These are phyloP conservation scores for Lithophane semibrunnea DNA, from an alignment of 2,888 invertebrate species.

Conservation along the genomic window DNA sequence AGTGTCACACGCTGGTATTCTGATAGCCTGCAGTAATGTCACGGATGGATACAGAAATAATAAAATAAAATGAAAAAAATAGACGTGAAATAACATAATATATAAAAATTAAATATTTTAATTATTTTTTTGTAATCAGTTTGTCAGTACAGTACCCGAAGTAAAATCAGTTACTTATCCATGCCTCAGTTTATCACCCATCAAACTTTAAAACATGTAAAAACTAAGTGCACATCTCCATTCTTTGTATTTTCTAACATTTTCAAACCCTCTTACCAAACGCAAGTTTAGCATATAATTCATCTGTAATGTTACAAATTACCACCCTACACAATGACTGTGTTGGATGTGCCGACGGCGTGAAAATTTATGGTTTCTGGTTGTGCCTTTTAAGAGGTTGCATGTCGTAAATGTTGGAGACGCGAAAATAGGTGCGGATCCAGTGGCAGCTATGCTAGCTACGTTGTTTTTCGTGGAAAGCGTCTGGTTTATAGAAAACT, in stretches of 20 bases:
- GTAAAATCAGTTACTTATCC: no score
- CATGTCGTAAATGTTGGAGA: slow-evolving; percentile 68
- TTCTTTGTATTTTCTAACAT: slow-evolving; percentile 16
- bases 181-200: background rate
- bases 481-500: no score
- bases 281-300: slow-evolving; percentile 50
- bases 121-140: no score
- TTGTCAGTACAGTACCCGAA: no score
- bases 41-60: no score
- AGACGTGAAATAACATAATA: no score
- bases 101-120: no score
- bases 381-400: slow-evolving; percentile 74
- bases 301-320: slow-evolving; percentile 61
- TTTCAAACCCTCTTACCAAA: slow-evolving; percentile 48
- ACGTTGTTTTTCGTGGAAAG: no score
- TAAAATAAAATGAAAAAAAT: no score
- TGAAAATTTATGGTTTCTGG: slow-evolving; percentile 77
- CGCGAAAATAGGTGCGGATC: slow-evolving; percentile 44
- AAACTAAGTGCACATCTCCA: background rate
- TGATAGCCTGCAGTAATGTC: no score
- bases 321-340: slow-evolving; percentile 60
- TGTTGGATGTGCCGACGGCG: slow-evolving; percentile 65
- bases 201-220: background rate
- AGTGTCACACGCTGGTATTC: no score
- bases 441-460: slow-evolving; percentile 42